A percentile compares a stretch with the other conserved stretches of the same genome.
Conservation (phyloP, 1,140 invertebrate genomes). For the Eupristina koningsbergeri region DNA sequence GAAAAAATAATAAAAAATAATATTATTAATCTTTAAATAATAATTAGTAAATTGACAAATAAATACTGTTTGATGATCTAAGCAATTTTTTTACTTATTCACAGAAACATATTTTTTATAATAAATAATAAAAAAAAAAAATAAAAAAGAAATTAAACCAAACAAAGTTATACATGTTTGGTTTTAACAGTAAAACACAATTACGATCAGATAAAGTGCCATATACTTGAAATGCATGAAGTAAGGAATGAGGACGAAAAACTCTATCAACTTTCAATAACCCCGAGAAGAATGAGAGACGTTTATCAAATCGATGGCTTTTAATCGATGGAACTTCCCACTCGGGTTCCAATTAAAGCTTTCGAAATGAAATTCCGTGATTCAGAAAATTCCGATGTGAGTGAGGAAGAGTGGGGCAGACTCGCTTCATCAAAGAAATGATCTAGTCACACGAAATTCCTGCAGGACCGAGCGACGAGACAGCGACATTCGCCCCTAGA, state of each 20-base stretch:
- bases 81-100: too few species aligned
- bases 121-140: too few species aligned
- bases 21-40: too few species aligned
- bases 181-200: too few species aligned
- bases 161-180: too few species aligned
- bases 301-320: neutral
- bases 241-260: neutral
- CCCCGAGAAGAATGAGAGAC: neutral
- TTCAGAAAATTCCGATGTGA: neutral
- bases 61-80: too few species aligned
- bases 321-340: neutral
- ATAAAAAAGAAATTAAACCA: too few species aligned
- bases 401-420: too few species aligned
- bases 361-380: slow-evolving; percentile 7
- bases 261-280: neutral
- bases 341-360: slow-evolving; percentile 16
- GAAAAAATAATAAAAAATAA: too few species aligned
- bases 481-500: neutral
- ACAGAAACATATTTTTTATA: too few species aligned
- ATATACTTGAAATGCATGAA: neutral
- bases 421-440: slow-evolving; percentile 55
- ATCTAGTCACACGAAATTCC: slow-evolving; percentile 53
- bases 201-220: too few species aligned
- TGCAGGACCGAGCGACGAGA: neutral
- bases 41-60: too few species aligned